Conservation (phyloP, 2,797 vertebrate genomes). For the Acestrorhynchus altus region DNA sequence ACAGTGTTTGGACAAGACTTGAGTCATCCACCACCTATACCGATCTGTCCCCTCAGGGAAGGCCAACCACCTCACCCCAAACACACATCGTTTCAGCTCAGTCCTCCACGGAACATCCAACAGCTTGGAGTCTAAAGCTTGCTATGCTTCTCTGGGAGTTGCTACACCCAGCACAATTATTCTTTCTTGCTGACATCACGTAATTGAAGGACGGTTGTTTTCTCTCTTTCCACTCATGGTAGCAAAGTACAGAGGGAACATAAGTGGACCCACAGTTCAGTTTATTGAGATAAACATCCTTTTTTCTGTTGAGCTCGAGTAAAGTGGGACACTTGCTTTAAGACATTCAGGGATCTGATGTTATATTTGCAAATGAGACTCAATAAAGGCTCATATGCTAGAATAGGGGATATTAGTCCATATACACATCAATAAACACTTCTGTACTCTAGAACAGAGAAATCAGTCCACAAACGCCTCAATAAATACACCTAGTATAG, state of each 20-base stretch:
- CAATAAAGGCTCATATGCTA: too few relatives aligned
- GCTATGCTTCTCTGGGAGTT: conserved; percentile 58
- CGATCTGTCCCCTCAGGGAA: not conserved
- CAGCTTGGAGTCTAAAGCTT: conserved; percentile 61
- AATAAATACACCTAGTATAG: too few relatives aligned
- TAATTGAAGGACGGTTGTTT: conserved; percentile 73
- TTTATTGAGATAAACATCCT: not conserved
- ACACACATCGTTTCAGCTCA: conserved; percentile 7
- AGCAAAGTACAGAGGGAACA: conserved; percentile 60
- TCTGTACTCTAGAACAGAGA: too few relatives aligned
- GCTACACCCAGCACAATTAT: conserved; percentile 77
- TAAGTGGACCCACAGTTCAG: not conserved
- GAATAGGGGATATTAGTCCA: too few relatives aligned
- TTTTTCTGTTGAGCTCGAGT: too few relatives aligned
- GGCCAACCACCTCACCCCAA: not conserved
- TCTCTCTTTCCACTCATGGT: conserved; percentile 74
- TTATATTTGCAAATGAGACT: too few relatives aligned
- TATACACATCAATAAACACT: too few relatives aligned
- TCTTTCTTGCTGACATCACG: conserved; percentile 78
- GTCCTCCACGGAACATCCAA: not conserved
- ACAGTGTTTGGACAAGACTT: conserved; percentile 2
- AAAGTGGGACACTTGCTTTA: too few relatives aligned
- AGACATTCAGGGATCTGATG: too few relatives aligned
- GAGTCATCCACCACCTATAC: conserved; percentile 12
- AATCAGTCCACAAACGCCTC: too few relatives aligned